Percentiles rank a stretch among this genome's conserved stretches.
Evolutionary conservation across 2,113 vertebrate genomes (phyloP).

Genomic region (Petrocephalus zakoni): DNA sequence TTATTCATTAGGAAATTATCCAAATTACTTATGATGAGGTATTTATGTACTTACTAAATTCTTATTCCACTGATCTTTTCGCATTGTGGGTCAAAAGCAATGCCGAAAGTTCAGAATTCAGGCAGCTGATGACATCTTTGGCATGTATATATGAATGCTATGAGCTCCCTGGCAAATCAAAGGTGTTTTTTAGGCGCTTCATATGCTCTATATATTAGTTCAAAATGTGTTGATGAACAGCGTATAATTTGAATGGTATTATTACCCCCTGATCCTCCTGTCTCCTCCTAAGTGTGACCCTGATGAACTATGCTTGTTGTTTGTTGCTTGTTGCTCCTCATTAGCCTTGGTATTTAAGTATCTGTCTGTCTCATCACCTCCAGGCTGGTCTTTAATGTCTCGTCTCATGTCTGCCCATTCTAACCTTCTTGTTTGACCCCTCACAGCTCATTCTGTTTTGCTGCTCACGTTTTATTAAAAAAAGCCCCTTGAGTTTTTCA

Average conservation of each 20-base stretch:
- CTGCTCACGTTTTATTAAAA: too few relatives aligned
- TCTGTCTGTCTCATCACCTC: too few relatives aligned
- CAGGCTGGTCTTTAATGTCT: too few relatives aligned
- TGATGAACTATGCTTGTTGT: too few relatives aligned
- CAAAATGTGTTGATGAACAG: not conserved
- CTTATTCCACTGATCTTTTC: not conserved
- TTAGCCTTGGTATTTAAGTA: too few relatives aligned
- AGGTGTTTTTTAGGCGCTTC: not conserved
- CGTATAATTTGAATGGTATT: not conserved
- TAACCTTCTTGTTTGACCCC: too few relatives aligned
- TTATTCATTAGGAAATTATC: not conserved
- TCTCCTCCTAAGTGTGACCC: too few relatives aligned
- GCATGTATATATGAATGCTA: not conserved
- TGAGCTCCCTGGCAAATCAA: not conserved
- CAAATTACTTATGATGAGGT: not conserved
- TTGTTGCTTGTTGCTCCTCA: too few relatives aligned
- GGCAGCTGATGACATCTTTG: not conserved
- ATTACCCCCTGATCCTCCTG: too few relatives aligned
- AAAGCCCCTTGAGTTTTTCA: too few relatives aligned
- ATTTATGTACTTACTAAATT: not conserved
- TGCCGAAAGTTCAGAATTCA: not conserved
- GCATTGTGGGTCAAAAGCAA: not conserved
- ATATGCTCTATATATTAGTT: not conserved
- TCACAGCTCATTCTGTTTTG: too few relatives aligned
- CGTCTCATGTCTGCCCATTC: too few relatives aligned